Evolutionary conservation across 2,113 vertebrate species (phyloP).

Genomic region (Myiopsitta monachus): DNA sequence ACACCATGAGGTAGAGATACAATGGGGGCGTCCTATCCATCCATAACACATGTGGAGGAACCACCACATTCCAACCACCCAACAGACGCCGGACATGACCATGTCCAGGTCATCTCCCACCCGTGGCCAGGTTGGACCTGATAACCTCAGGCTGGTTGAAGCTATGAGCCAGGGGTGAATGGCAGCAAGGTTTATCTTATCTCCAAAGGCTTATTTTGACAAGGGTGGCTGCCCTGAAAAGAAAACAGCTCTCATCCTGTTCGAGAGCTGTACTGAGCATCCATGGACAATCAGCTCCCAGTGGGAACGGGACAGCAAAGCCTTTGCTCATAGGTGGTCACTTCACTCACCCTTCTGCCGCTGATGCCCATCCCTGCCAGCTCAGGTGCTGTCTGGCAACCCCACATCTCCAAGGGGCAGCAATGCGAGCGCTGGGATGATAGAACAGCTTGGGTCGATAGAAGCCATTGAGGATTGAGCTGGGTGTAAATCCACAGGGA

Average conservation of each 20-base stretch:
- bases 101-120: accelerated
- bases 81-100: accelerated
- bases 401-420: background rate
- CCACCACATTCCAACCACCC: background rate
- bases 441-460: background rate
- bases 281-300: accelerated
- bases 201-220: background rate
- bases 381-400: background rate
- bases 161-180: background rate
- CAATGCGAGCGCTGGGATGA: background rate
- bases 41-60: background rate
- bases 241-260: background rate
- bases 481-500: background rate
- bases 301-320: background rate
- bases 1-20: background rate
- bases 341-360: too few species aligned
- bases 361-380: background rate
- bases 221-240: background rate
- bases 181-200: background rate
- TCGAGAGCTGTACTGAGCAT: accelerated
- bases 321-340: background rate
- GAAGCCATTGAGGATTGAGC: background rate
- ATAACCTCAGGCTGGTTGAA: background rate
- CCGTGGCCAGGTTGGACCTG: accelerated
- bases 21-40: background rate